Conservation (phyloP, 2,113 vertebrate genomes). For the Scytalopus superciliaris region DNA sequence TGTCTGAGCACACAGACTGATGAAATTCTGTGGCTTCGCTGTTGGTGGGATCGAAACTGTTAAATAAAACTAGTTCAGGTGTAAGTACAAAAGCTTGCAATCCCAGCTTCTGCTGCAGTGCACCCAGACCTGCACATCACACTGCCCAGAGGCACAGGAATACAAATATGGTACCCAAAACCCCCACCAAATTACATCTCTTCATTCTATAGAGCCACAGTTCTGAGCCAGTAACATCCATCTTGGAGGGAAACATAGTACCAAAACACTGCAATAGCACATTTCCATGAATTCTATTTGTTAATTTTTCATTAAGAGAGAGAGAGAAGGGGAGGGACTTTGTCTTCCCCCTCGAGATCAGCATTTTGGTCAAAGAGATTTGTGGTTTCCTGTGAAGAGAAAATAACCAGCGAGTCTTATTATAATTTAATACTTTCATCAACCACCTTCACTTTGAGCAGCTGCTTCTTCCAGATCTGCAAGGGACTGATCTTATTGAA, state of each 20-base stretch:
- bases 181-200: neutral
- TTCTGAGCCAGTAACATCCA: fast-evolving
- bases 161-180: fast-evolving
- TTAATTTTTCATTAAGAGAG: too few relatives aligned
- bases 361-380: neutral
- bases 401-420: neutral
- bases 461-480: neutral
- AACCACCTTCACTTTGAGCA: neutral
- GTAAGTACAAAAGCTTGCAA: fast-evolving
- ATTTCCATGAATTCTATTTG: neutral
- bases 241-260: fast-evolving
- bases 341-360: neutral
- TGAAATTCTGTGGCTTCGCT: neutral
- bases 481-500: neutral
- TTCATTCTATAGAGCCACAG: neutral
- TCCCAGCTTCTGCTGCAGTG: neutral
- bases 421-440: neutral
- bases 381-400: neutral
- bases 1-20: neutral
- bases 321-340: neutral
- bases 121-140: neutral
- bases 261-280: neutral
- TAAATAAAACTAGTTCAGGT: fast-evolving
- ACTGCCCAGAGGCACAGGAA: neutral
- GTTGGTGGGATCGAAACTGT: fast-evolving